Percentiles rank a stretch among this genome's conserved stretches.
Conservation (phyloP, 2,113 vertebrate species). For the Leptobrachium ailaonicum region DNA sequence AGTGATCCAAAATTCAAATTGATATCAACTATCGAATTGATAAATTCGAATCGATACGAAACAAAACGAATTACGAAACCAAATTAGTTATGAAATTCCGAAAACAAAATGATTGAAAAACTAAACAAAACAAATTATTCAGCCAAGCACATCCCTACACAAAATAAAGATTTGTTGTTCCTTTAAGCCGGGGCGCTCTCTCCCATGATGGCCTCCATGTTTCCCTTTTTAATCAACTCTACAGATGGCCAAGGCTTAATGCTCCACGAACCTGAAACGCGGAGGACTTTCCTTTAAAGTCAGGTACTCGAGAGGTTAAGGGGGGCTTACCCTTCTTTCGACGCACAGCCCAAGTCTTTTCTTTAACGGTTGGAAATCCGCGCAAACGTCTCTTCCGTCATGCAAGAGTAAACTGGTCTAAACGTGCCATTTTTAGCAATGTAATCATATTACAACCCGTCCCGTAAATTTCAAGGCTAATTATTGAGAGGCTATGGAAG, state of each 20-base stretch:
- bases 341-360: background rate
- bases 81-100: no score
- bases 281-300: background rate
- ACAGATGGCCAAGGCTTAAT: background rate
- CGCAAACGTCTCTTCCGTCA: background rate
- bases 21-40: no score
- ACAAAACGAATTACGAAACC: no score
- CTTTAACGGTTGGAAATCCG: no score
- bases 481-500: background rate
- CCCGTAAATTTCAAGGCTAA: background rate
- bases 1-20: no score
- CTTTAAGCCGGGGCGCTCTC: no score
- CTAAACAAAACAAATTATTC: no score
- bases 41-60: no score
- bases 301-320: slow-evolving; percentile 8
- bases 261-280: background rate
- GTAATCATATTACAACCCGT: background rate
- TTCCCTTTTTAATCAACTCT: background rate
- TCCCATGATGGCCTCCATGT: no score
- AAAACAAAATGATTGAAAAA: no score
- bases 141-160: no score
- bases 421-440: background rate
- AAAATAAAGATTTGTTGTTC: no score
- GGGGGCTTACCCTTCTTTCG: background rate
- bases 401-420: background rate